Percentiles rank a stretch among this genome's conserved stretches.
Evolutionary conservation across 1,140 invertebrate genomes (phyloP).

Genomic region (Oryctes rhinoceros): DNA sequence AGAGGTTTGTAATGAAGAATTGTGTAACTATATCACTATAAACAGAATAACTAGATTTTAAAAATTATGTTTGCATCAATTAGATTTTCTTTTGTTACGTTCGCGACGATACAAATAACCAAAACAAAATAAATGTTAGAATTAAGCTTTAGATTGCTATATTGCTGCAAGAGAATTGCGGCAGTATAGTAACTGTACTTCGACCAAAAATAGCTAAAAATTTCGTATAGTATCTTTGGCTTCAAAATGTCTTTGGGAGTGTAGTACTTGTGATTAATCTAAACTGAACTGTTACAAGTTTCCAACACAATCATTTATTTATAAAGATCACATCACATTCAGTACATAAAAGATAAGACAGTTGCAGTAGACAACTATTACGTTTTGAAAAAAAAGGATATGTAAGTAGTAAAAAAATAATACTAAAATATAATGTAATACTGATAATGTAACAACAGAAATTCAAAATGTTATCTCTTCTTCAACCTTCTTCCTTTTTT

Average conservation of each 20-base stretch:
- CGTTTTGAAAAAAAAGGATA: conserved; percentile 8
- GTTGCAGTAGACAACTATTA: neutral
- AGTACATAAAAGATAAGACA: conserved; percentile 33
- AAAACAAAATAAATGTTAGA: too few relatives aligned
- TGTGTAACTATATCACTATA: too few relatives aligned
- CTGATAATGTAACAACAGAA: conserved; percentile 37
- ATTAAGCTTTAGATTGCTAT: too few relatives aligned
- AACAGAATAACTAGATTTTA: too few relatives aligned
- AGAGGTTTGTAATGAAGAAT: too few relatives aligned
- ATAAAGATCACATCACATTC: conserved; percentile 42
- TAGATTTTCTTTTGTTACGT: too few relatives aligned
- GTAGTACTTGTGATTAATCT: neutral
- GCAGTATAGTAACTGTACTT: too few relatives aligned
- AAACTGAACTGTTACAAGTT: neutral
- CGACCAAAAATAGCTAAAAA: too few relatives aligned
- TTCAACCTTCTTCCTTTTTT: conserved; percentile 62
- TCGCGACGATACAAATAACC: too few relatives aligned
- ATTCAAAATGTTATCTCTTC: conserved; percentile 45
- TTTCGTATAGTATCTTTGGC: too few relatives aligned
- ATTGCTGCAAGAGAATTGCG: too few relatives aligned
- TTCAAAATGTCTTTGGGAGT: neutral
- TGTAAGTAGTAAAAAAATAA: conserved; percentile 37
- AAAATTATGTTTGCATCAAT: too few relatives aligned
- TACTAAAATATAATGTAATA: conserved; percentile 40
- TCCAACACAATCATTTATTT: conserved; percentile 33